A percentile compares a stretch with the other conserved stretches of the same genome.
These are phyloP conservation scores for Dicerorhinus sumatrensis DNA, from an alignment of 2,113 vertebrate genomes.

Conservation along the genomic window DNA sequence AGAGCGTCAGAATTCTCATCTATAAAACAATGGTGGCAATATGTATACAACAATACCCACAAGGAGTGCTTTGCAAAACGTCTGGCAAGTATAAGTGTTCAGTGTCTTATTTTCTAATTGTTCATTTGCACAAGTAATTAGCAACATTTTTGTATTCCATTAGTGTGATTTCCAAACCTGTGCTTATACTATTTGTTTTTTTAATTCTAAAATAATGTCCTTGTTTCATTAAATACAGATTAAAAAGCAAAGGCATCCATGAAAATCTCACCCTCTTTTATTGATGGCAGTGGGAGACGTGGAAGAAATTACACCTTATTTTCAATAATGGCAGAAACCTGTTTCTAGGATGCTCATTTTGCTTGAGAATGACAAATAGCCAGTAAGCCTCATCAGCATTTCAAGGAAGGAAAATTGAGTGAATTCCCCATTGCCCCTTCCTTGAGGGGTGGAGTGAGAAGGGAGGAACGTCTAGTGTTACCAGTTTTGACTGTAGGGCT, in stretches of 20 bases:
- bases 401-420: background rate
- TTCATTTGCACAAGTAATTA: background rate
- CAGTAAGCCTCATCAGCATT: background rate
- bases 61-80: background rate
- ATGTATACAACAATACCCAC: background rate
- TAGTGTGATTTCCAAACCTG: background rate
- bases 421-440: background rate
- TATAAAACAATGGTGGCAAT: background rate
- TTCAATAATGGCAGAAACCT: background rate
- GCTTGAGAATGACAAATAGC: background rate
- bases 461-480: background rate
- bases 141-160: background rate
- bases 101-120: background rate
- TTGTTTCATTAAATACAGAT: background rate
- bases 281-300: background rate
- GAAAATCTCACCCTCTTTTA: background rate
- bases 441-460: background rate
- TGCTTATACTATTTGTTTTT: background rate
- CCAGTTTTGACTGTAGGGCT: background rate
- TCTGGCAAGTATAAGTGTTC: background rate
- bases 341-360: background rate
- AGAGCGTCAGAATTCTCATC: background rate
- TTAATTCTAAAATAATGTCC: background rate
- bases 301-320: background rate
- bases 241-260: background rate